Evolutionary conservation across 1,140 invertebrate species (phyloP).

Genomic region (Platyscapa corneri): DNA sequence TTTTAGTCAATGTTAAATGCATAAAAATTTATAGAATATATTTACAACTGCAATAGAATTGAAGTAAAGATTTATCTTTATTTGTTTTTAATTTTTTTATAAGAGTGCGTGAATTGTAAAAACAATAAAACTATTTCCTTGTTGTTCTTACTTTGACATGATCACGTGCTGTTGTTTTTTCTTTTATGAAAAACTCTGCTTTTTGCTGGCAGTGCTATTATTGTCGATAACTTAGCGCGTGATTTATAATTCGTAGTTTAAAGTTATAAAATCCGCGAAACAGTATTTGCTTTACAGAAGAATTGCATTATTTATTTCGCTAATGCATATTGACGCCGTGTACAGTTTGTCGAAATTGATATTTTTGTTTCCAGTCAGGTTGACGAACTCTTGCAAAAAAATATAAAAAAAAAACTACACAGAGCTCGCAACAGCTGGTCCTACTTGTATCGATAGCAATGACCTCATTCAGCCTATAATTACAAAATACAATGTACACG

Average conservation of each 20-base stretch:
- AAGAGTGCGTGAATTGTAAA: too few species aligned
- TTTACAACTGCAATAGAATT: too few species aligned
- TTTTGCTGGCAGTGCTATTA: background rate
- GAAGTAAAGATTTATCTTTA: background rate
- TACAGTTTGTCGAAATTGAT: background rate
- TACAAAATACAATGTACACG: background rate
- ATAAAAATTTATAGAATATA: too few species aligned
- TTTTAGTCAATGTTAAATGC: too few species aligned
- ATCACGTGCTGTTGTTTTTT: background rate
- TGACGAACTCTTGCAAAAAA: background rate
- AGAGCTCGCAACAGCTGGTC: background rate
- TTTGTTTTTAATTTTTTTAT: background rate
- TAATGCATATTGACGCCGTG: too few species aligned
- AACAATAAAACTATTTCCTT: background rate
- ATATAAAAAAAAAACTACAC: background rate
- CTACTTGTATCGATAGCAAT: background rate
- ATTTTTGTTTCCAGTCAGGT: background rate
- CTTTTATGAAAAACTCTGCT: background rate
- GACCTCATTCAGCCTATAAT: background rate
- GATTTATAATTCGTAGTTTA: background rate
- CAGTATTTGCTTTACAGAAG: background rate
- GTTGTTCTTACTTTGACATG: background rate
- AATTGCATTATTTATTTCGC: too few species aligned
- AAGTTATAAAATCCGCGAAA: background rate
- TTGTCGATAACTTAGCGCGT: too few species aligned